phyloP scores from a whole-genome alignment of 2,797 vertebrate species.

The Myotis planiceps region DNA sequence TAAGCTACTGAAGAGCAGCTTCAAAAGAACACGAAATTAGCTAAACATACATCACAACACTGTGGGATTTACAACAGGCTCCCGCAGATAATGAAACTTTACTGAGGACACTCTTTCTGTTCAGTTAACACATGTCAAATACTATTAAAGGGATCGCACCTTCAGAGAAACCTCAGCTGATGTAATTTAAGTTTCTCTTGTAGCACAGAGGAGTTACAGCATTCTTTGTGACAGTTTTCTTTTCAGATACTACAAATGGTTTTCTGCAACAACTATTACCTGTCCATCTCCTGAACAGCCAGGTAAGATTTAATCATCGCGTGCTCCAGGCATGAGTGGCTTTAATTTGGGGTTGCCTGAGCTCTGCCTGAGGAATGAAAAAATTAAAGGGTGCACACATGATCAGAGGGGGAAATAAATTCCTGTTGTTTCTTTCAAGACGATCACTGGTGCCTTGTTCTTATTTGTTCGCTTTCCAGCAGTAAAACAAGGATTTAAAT shows the following conservation, averaged over 20 bases:
- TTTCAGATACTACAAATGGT: constrained; percentile 52
- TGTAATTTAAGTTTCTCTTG: constrained; percentile 56
- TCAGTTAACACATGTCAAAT: constrained; percentile 55
- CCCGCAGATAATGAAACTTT: constrained; percentile 55
- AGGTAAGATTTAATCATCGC: constrained; percentile 67
- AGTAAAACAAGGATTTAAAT: constrained; percentile 55
- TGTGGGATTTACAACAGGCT: constrained; percentile 48
- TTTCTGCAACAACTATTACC: constrained; percentile 76
- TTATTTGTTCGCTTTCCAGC: neutral
- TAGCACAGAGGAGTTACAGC: constrained; percentile 57
- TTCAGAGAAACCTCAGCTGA: constrained; percentile 59
- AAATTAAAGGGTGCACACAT: constrained; percentile 73
- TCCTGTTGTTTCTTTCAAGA: constrained; percentile 57
- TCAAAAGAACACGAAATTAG: constrained; percentile 67
- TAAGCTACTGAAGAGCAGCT: constrained; percentile 50
- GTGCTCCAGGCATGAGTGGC: constrained; percentile 56
- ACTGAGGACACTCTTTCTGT: constrained; percentile 52
- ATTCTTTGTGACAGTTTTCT: constrained; percentile 60
- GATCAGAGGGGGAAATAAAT: constrained; percentile 70
- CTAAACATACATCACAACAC: constrained; percentile 21
- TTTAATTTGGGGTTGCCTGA: constrained; percentile 79
- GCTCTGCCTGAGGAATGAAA: constrained; percentile 68
- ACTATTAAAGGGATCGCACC: constrained; percentile 60
- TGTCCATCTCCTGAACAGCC: constrained; percentile 68
- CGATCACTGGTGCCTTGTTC: neutral